Evolutionary conservation across 2,113 vertebrate genomes (phyloP).

Genomic region (Tragulus kanchil): DNA sequence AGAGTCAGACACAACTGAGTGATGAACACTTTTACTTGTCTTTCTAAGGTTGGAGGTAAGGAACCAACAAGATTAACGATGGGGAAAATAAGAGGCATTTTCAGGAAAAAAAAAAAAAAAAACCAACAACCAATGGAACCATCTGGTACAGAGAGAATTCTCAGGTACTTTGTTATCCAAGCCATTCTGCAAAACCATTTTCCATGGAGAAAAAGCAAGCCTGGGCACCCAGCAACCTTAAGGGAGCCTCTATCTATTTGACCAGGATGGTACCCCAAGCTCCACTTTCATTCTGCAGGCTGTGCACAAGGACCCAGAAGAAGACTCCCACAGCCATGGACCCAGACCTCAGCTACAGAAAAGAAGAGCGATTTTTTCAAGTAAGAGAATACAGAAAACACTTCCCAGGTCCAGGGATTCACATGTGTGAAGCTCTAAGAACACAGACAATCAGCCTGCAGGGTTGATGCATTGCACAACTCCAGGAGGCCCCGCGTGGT

Average conservation of each 20-base stretch:
- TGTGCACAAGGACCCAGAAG: fast-evolving
- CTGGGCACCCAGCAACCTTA: not conserved
- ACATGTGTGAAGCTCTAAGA: not conserved
- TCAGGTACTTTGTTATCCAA: not conserved
- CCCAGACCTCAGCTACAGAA: not conserved
- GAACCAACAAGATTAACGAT: not conserved
- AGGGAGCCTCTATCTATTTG: not conserved
- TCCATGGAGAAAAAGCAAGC: not conserved
- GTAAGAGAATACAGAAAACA: not conserved
- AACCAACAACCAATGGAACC: not conserved
- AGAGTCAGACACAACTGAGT: too few species aligned
- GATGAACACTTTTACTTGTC: too few species aligned
- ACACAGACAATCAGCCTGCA: fast-evolving
- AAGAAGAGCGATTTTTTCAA: not conserved
- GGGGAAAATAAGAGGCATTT: not conserved
- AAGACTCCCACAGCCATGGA: not conserved
- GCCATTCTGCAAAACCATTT: not conserved
- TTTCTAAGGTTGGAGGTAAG: not conserved
- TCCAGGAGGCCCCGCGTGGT: fast-evolving
- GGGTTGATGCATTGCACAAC: not conserved
- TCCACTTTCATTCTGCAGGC: not conserved
- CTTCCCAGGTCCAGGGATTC: not conserved
- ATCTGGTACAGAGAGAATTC: not conserved
- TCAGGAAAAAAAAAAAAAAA: not conserved
- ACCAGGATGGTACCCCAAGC: not conserved